Evolutionary conservation across 2,113 vertebrate genomes (phyloP).

Genomic region (Ailurus styani): DNA sequence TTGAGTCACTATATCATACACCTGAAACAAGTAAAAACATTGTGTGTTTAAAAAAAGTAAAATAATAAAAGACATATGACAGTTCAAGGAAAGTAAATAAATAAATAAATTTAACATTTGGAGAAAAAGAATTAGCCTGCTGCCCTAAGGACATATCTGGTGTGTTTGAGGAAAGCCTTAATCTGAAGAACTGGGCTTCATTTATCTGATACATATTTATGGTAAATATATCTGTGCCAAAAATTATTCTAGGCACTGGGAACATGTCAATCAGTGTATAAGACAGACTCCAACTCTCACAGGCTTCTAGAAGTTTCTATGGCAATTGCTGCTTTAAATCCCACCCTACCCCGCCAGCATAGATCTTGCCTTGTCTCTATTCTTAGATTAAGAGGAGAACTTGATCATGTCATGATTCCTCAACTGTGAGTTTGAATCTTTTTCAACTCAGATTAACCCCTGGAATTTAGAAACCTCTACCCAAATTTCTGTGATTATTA

Average conservation of each 20-base stretch:
- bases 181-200: background rate
- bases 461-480: conserved; percentile 22
- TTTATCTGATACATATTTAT: background rate
- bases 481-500: background rate
- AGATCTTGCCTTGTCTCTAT: background rate
- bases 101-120: background rate
- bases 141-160: background rate
- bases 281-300: background rate
- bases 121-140: background rate
- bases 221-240: background rate
- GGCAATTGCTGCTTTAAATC: background rate
- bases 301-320: background rate
- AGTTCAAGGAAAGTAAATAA: background rate
- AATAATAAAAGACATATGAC: background rate
- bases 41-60: no score
- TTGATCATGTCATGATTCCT: background rate
- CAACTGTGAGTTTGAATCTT: background rate
- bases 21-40: background rate
- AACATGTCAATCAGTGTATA: background rate
- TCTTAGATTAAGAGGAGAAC: background rate
- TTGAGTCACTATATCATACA: background rate
- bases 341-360: background rate
- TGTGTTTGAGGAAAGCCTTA: background rate
- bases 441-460: background rate
- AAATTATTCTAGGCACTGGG: background rate